phyloP scores from a whole-genome alignment of 2,797 vertebrate genomes.

The Graptemys geographica region DNA sequence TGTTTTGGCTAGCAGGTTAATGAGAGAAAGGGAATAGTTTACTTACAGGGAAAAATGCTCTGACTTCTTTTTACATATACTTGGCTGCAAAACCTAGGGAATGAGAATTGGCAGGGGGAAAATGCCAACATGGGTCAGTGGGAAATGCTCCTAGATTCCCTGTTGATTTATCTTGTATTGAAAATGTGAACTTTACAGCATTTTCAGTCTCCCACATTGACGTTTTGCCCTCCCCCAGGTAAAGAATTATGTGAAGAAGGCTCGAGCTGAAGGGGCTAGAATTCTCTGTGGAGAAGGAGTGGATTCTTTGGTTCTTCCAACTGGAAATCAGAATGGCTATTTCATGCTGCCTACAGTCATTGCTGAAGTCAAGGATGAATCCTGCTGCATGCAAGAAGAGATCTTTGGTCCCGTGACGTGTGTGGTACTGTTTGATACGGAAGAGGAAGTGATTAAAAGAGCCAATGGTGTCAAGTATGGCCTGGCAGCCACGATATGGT shows the following conservation, averaged over 20 bases:
- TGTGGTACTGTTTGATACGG: constrained; percentile 89
- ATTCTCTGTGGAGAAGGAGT: constrained; percentile 95
- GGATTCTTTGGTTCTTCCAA: constrained; percentile 85
- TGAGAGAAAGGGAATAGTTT: not conserved
- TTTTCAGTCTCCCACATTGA: constrained; percentile 19
- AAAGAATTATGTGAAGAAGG: constrained; percentile 87
- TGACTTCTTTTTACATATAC: not conserved
- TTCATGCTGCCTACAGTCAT: constrained; percentile 94
- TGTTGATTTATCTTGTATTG: not conserved
- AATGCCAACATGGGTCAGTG: not conserved
- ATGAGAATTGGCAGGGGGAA: not conserved
- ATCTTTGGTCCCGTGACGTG: constrained; percentile 97
- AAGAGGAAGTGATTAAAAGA: constrained; percentile 91
- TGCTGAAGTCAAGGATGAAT: constrained; percentile 86
- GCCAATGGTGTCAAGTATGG: constrained; percentile 93
- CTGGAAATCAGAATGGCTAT: constrained; percentile 86
- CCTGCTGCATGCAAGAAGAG: constrained; percentile 95
- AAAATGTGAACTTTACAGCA: not conserved
- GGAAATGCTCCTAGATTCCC: not conserved
- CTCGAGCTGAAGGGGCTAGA: constrained; percentile 88
- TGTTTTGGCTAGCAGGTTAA: not conserved
- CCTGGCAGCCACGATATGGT: constrained; percentile 92
- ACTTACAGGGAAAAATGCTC: not conserved
- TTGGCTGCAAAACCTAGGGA: not conserved
- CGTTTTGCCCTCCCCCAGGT: constrained; percentile 83